phyloP scores from a whole-genome alignment of 2,797 vertebrate genomes.

The Hippoglossus hippoglossus region DNA sequence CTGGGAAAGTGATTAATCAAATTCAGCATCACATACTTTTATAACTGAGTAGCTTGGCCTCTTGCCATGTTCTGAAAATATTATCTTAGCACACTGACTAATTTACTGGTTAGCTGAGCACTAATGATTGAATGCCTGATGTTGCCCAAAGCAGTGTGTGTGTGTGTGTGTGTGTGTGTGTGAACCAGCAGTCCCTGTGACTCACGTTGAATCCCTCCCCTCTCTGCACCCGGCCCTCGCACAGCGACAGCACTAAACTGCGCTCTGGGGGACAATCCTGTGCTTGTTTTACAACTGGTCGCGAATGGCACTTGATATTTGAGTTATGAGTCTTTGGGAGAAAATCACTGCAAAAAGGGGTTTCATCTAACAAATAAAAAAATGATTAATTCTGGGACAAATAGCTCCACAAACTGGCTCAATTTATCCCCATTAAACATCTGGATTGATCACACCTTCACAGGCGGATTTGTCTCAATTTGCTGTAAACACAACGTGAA shows the following conservation, averaged over 20 bases:
- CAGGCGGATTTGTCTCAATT: slow-evolving; percentile 75
- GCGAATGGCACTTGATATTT: slow-evolving; percentile 41
- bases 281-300: slow-evolving; percentile 37
- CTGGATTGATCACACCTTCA: slow-evolving; percentile 54
- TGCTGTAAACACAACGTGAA: slow-evolving; percentile 66
- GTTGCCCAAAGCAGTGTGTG: slow-evolving; percentile 50
- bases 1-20: slow-evolving; percentile 44
- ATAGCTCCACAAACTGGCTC: slow-evolving; percentile 32
- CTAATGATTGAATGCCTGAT: slow-evolving; percentile 66
- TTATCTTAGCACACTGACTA: slow-evolving; percentile 64
- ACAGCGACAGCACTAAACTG: slow-evolving; percentile 43
- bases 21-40: slow-evolving; percentile 37
- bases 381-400: slow-evolving; percentile 60
- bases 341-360: slow-evolving; percentile 52
- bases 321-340: slow-evolving; percentile 39
- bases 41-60: slow-evolving; percentile 40
- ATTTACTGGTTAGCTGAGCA: slow-evolving; percentile 76
- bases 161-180: slow-evolving; percentile 1
- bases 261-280: slow-evolving; percentile 44
- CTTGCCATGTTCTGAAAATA: slow-evolving; percentile 56
- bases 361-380: slow-evolving; percentile 64
- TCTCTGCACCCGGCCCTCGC: slow-evolving; percentile 16
- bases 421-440: slow-evolving; percentile 40
- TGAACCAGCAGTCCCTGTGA: slow-evolving; percentile 18
- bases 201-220: slow-evolving; percentile 30